phyloP scores from a whole-genome alignment of 2,888 invertebrate genomes.

The Meganola albula region DNA sequence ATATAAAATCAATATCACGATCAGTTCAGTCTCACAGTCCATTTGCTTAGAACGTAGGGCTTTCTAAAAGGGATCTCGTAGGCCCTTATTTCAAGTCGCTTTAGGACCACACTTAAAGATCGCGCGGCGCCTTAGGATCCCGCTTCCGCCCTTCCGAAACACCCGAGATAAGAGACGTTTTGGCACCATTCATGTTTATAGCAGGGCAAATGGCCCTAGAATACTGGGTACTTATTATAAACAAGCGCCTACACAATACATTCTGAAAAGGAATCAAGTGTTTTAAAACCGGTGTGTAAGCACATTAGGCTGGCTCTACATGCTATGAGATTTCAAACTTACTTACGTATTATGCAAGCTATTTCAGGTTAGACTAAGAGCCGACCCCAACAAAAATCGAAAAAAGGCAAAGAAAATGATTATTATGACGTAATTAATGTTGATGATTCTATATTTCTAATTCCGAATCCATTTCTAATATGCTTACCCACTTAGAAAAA shows the following conservation, averaged over 20 bases:
- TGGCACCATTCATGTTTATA: conserved; percentile 77
- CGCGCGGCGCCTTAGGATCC: conserved; percentile 57
- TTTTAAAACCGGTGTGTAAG: too few species aligned
- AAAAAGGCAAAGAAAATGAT: too few species aligned
- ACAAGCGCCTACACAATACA: conserved; percentile 57
- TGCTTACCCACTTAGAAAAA: too few species aligned
- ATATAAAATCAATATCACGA: conserved; percentile 74
- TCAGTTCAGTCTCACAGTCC: conserved; percentile 70
- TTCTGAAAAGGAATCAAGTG: conserved; percentile 41
- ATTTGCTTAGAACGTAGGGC: conserved; percentile 71
- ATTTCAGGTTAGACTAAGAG: too few species aligned
- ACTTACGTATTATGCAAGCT: too few species aligned
- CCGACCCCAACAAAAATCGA: too few species aligned
- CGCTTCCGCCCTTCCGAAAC: conserved; percentile 72
- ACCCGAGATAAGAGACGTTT: conserved; percentile 77
- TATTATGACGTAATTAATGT: too few species aligned
- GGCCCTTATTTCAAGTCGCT: conserved; percentile 72
- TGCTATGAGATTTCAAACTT: too few species aligned
- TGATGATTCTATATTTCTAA: too few species aligned
- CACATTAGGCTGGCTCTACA: too few species aligned
- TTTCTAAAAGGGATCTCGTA: conserved; percentile 63
- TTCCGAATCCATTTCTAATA: too few species aligned
- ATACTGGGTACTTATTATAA: conserved; percentile 74
- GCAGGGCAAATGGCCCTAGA: conserved; percentile 72
- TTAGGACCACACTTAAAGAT: conserved; percentile 73